These are phyloP conservation scores for Alloscopus bannaensis DNA, from an alignment of 2,888 invertebrate species.

Conservation along the genomic window DNA sequence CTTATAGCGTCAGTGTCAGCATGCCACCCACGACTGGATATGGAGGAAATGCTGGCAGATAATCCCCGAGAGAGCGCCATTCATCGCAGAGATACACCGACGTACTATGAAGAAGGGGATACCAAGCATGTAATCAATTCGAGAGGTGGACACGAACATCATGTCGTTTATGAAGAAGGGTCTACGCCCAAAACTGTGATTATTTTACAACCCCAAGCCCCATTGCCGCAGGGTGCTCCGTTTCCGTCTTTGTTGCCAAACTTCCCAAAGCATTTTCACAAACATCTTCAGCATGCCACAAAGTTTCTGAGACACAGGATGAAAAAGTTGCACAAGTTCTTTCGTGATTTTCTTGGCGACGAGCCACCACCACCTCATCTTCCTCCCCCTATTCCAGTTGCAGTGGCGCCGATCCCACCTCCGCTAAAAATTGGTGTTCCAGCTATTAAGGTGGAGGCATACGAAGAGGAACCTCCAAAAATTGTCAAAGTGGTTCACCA, in stretches of 20 bases:
- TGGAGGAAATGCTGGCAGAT: conserved; percentile 54
- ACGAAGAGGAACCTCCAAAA: conserved; percentile 36
- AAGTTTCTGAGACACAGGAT: conserved; percentile 31
- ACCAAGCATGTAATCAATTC: conserved; percentile 23
- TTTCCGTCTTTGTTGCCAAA: conserved; percentile 20
- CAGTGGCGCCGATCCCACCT: conserved; percentile 5
- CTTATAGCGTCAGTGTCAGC: conserved; percentile 24
- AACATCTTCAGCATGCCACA: conserved; percentile 34
- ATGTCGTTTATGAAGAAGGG: conserved; percentile 8
- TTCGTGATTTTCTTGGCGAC: conserved; percentile 48
- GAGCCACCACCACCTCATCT: conserved; percentile 26
- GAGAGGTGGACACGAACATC: conserved; percentile 25
- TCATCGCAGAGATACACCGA: conserved; percentile 32
- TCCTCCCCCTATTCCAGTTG: conserved; percentile 3
- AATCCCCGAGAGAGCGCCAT: conserved; percentile 22
- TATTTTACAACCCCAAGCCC: conserved; percentile 46
- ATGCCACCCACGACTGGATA: conserved; percentile 46
- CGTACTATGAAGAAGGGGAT: conserved; percentile 27
- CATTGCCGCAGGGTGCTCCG: conserved; percentile 24
- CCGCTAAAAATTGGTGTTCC: conserved; percentile 40
- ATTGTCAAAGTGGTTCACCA: conserved; percentile 34
- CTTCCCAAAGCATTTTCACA: conserved; percentile 44
- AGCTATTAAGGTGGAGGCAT: conserved; percentile 39
- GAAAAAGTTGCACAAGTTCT: conserved; percentile 49
- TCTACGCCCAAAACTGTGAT: conserved; percentile 32